Percentiles rank a stretch among this genome's conserved stretches.
phyloP scores from a whole-genome alignment of 2,113 vertebrate genomes.

The Acrocephalus kingi region DNA sequence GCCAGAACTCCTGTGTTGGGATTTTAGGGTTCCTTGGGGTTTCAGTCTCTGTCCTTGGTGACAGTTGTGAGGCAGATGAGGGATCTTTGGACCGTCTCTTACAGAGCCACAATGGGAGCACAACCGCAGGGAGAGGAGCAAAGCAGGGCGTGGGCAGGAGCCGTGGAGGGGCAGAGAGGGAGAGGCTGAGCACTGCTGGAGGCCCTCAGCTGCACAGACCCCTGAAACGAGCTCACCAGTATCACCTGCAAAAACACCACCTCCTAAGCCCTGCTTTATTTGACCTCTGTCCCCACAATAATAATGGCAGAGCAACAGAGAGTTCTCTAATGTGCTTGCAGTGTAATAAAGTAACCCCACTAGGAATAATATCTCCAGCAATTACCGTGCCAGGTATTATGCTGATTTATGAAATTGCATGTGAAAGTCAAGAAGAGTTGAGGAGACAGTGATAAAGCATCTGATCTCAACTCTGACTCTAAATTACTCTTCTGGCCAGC shows the following conservation, averaged over 20 bases:
- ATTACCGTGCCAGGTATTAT: conserved; percentile 8
- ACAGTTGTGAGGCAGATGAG: too few relatives aligned
- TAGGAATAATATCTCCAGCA: conserved; percentile 2
- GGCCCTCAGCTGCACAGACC: background rate
- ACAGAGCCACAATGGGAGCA: background rate
- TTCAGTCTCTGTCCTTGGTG: too few relatives aligned
- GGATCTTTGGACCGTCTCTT: too few relatives aligned
- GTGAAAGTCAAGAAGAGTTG: conserved; percentile 32
- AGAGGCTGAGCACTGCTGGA: background rate
- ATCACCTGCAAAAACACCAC: background rate
- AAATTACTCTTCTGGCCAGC: conserved; percentile 1
- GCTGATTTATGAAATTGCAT: conserved; percentile 50
- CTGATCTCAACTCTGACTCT: conserved; percentile 1
- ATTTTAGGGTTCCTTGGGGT: too few relatives aligned
- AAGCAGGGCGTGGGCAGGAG: background rate
- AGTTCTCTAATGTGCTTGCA: background rate
- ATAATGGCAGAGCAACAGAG: background rate
- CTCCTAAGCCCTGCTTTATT: background rate
- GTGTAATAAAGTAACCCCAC: conserved; percentile 16
- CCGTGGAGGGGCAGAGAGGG: background rate
- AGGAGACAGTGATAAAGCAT: background rate
- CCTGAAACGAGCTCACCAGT: background rate
- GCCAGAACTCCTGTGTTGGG: too few relatives aligned
- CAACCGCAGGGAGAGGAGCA: background rate
- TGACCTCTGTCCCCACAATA: background rate